These are phyloP conservation scores for Sula dactylatra DNA, from an alignment of 2,113 vertebrate species.

Conservation along the genomic window DNA sequence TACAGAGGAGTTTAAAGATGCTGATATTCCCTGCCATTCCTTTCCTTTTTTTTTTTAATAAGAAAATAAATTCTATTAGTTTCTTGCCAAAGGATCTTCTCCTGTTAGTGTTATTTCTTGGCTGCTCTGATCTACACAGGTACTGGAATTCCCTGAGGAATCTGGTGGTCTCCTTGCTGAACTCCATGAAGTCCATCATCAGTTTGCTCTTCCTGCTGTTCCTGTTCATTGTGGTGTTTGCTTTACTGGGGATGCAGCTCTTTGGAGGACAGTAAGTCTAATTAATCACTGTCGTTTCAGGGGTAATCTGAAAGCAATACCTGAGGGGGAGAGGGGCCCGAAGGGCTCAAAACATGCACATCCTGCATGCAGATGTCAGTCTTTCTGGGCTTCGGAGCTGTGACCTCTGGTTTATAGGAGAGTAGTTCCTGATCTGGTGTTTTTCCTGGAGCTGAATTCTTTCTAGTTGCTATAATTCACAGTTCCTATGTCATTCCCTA, in stretches of 20 bases:
- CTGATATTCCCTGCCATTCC: not conserved
- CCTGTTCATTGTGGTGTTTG: slow-evolving; percentile 97
- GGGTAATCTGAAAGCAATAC: no score
- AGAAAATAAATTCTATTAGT: not conserved
- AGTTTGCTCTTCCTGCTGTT: slow-evolving; percentile 95
- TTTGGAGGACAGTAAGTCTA: slow-evolving; percentile 92
- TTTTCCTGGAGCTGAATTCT: not conserved
- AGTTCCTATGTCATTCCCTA: not conserved
- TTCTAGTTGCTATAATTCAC: no score
- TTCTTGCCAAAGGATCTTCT: not conserved
- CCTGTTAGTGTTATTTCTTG: not conserved
- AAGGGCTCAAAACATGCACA: not conserved
- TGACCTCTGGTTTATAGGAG: not conserved
- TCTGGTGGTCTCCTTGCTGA: slow-evolving; percentile 92
- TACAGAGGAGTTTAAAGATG: not conserved
- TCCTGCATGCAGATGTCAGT: no score
- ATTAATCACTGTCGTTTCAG: not conserved
- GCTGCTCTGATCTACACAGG: slow-evolving; percentile 57
- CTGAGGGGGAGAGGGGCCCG: not conserved
- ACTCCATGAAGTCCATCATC: slow-evolving; percentile 98
- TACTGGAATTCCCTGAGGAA: slow-evolving; percentile 97
- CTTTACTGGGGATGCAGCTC: slow-evolving; percentile 95
- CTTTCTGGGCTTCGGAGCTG: not conserved
- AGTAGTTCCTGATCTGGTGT: not conserved
- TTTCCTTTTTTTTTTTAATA: not conserved